A percentile compares a stretch with the other conserved stretches of the same genome.
Evolutionary conservation across 1,140 invertebrate species (phyloP).

Genomic region (Polyergus mexicanus): DNA sequence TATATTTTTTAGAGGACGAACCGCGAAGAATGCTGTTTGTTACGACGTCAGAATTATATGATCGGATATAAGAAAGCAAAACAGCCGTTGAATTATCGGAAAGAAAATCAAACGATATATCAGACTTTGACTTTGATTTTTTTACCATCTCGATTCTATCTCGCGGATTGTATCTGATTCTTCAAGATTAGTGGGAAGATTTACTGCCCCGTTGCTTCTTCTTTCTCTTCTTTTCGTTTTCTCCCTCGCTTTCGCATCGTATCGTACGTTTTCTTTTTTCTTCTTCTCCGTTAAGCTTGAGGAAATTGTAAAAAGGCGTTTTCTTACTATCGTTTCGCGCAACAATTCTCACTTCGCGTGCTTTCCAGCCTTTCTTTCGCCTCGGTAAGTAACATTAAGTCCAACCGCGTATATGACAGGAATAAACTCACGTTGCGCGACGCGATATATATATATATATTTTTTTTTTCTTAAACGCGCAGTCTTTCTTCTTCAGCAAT

Average conservation of each 20-base stretch:
- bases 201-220: background rate
- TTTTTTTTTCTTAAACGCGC: background rate
- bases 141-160: background rate
- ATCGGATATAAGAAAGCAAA: background rate
- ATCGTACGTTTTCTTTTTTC: background rate
- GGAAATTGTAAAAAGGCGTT: constrained; percentile 1
- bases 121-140: background rate
- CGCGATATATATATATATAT: background rate
- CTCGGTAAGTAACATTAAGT: background rate
- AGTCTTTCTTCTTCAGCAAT: background rate
- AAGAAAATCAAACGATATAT: background rate
- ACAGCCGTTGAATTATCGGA: background rate
- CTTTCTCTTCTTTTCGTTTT: background rate
- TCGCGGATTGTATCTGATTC: background rate
- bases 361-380: background rate
- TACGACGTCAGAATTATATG: background rate
- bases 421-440: constrained; percentile 10
- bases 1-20: background rate
- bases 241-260: background rate
- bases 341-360: background rate
- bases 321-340: background rate
- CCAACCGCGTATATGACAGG: background rate
- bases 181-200: background rate
- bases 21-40: background rate
- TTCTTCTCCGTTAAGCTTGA: background rate